Conservation (phyloP, 2,113 vertebrate species). For the Lepisosteus oculatus region DNA sequence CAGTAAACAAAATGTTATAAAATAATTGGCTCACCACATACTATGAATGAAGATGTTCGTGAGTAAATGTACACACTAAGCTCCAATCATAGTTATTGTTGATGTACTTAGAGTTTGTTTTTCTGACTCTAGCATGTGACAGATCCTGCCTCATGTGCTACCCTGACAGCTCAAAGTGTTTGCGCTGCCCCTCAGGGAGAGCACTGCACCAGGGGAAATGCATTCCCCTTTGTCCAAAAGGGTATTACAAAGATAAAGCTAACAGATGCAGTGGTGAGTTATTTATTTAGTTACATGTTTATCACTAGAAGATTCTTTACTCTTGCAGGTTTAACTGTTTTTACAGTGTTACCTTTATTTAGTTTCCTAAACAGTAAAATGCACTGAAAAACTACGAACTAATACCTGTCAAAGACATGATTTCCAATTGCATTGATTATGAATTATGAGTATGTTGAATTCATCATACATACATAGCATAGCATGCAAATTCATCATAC, state of each 20-base stretch:
- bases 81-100: too few relatives aligned
- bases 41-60: too few relatives aligned
- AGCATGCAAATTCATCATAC: too few relatives aligned
- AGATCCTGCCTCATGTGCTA: slow-evolving; percentile 78
- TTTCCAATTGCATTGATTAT: too few relatives aligned
- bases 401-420: too few relatives aligned
- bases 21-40: too few relatives aligned
- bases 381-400: background rate
- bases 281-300: background rate
- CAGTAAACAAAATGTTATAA: too few relatives aligned
- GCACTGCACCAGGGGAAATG: slow-evolving; percentile 75
- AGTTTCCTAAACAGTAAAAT: background rate
- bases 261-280: slow-evolving; percentile 76
- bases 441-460: too few relatives aligned
- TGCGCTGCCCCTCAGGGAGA: slow-evolving; percentile 64
- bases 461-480: too few relatives aligned
- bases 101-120: too few relatives aligned
- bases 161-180: slow-evolving; percentile 64
- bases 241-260: slow-evolving; percentile 61
- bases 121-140: slow-evolving; percentile 73
- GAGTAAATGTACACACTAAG: too few relatives aligned
- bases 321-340: background rate
- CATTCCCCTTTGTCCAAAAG: slow-evolving; percentile 66
- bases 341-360: background rate
- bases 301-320: background rate